Conservation (phyloP, 2,797 vertebrate genomes). For the Stomatorhinus walkeri region DNA sequence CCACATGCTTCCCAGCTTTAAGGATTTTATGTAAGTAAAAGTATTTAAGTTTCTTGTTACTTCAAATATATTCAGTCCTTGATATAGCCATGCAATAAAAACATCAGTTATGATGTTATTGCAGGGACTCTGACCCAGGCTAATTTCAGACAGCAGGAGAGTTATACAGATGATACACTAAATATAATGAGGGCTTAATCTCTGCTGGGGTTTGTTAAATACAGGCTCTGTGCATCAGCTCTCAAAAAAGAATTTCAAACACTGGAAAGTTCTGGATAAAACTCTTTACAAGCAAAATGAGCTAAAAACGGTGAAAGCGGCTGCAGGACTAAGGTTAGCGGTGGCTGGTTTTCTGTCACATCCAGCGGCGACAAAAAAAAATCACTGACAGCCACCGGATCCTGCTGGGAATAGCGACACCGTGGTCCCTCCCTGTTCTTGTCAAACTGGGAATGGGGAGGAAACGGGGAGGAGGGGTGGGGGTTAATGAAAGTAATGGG, state of each 20-base stretch:
- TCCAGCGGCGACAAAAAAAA: neutral
- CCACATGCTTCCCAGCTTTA: neutral
- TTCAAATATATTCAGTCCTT: neutral
- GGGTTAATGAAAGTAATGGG: neutral
- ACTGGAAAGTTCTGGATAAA: neutral
- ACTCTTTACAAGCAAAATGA: neutral
- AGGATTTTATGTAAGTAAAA: neutral
- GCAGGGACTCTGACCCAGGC: neutral
- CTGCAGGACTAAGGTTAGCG: neutral
- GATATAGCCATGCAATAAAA: neutral
- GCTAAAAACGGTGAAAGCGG: neutral
- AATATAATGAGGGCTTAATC: neutral
- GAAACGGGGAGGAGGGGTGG: neutral
- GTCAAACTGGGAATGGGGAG: neutral
- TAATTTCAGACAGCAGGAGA: neutral
- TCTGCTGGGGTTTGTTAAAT: constrained; percentile 1
- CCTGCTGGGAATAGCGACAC: neutral
- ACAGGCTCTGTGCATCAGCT: neutral
- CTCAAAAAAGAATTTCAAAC: constrained; percentile 1
- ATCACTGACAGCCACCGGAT: neutral
- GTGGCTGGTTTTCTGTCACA: neutral
- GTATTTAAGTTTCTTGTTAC: neutral
- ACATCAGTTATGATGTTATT: neutral
- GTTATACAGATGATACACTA: neutral
- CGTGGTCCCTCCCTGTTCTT: neutral